A percentile compares a stretch with the other conserved stretches of the same genome.
Conservation (phyloP, 2,113 vertebrate species). For the Ovis aries region ARS-UI_Ramb_v3.0 NC_056054.1:275568001-275568500, state of each 20-base stretch:
- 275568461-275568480: not conserved
- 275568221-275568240: not conserved
- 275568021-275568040: not conserved
- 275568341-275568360: not conserved
- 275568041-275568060: not conserved
- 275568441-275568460: not conserved
- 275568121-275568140: not conserved
- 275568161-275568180: not conserved
- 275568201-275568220: not conserved
- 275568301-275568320: not conserved
- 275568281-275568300: not conserved
- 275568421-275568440: not conserved
- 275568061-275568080: conserved; percentile 6
- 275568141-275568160: not conserved
- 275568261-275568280: not conserved
- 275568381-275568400: not conserved
- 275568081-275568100: not conserved
- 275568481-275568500: not conserved
- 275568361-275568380: not conserved
- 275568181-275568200: not conserved
- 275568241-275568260: not conserved
- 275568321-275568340: not conserved
- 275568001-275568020: not conserved
- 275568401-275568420: not conserved
- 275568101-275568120: not conserved